Base-by-base conservation (phyloP, 2,888 invertebrate genomes). In the Bedellia somnulentella region DNA sequence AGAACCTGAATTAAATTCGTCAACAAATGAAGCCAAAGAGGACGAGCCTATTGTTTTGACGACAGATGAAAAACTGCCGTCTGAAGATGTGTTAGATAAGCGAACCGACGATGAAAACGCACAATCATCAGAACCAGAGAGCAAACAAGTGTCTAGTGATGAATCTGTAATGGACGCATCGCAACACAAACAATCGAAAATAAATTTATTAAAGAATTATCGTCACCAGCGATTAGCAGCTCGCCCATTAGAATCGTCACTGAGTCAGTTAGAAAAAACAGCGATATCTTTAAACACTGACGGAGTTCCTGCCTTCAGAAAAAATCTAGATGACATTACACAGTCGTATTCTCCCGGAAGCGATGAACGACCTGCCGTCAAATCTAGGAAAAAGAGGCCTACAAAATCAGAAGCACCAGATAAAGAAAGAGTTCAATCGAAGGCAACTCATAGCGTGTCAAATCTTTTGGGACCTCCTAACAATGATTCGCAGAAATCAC, bases 261-360 rank as follows among this genome's bases (percentile, higher is more conserved):
- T 77, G 10, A 68, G 62, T 36, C 67, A 62, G 37, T 39, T 77
- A 31, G 77, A 77, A 39, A 57, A 57, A 37, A 75, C 77, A 0
- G 67, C 77, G 0, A 67, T 61, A 31, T 61, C 64, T 4, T 44
- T 68, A 12, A 68, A 64, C 33, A 70, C 62, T 36, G 73, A 73
- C 31, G 60, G 73, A 3, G 47, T 71, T 45, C 76, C 77, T 5
- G 76, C 71, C 40, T 75, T 77, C 33, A 54, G 76, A 9, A 67
- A 53, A 37, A 75, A 75, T 36, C 52, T 77, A 29, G 77, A 76
- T 32, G 75, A 76, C 38, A 77, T 77, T 22, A 77, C 77, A 2
- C 70, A 75, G 31, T 75, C 77, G 1, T 76, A 77, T 35, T 73
- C 77, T 0, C 75, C 75, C 0, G 57, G 54, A 1, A 50, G 54